These are phyloP conservation scores for Pterocles orientalis DNA, from an alignment of 2,113 vertebrate species.

Conservation along the genomic window DNA sequence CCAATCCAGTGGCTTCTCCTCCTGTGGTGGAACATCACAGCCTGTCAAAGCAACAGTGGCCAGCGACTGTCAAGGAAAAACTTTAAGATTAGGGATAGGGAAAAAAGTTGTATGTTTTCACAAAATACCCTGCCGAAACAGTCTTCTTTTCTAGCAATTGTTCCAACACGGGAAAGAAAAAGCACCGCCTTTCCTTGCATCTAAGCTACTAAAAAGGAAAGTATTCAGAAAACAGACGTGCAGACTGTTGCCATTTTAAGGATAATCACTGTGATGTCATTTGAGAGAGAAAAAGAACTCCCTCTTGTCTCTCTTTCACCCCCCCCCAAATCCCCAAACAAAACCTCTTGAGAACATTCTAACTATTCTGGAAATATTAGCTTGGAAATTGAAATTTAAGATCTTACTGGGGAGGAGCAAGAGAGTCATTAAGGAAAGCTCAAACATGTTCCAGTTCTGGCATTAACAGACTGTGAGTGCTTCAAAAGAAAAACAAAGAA, in stretches of 20 bases:
- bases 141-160: neutral
- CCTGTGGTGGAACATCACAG: neutral
- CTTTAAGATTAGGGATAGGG: neutral
- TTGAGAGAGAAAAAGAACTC: neutral
- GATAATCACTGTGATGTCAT: neutral
- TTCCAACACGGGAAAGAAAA: neutral
- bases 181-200: neutral
- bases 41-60: neutral
- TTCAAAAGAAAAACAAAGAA: neutral
- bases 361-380: neutral
- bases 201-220: neutral
- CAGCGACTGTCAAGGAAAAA: neutral
- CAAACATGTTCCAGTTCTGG: neutral
- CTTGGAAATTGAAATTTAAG: neutral
- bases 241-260: neutral
- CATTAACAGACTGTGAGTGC: neutral
- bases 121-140: neutral
- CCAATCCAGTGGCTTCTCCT: neutral
- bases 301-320: neutral
- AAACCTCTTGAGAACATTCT: neutral
- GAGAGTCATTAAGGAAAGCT: neutral
- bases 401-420: neutral
- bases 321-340: neutral
- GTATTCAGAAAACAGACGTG: neutral
- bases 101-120: neutral